Conservation (phyloP, 2,888 invertebrate genomes). For the Orchesella flavescens region DNA sequence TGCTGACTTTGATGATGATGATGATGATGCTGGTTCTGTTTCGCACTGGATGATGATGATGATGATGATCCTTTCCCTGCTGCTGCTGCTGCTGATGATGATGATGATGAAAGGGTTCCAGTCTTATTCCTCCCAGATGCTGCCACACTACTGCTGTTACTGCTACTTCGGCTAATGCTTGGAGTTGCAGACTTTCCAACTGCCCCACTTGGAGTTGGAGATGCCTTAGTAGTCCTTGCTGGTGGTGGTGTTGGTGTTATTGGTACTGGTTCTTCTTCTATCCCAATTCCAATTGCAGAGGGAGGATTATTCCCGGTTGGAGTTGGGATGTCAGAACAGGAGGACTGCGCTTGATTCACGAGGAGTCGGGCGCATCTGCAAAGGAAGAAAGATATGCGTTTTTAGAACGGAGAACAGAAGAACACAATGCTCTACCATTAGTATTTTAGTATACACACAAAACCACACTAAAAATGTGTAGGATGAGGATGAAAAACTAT, state of each 20-base stretch:
- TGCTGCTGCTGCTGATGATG: too few species aligned
- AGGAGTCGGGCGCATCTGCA: constrained; percentile 64
- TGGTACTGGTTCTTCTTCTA: background rate
- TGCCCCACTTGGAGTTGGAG: constrained; percentile 10
- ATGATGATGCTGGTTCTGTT: constrained; percentile 12
- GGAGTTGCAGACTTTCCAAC: background rate
- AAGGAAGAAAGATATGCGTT: background rate
- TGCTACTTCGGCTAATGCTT: constrained; percentile 32
- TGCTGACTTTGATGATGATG: background rate
- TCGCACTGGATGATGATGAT: too few species aligned
- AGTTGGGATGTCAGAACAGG: constrained; percentile 49
- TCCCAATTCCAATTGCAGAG: constrained; percentile 25
- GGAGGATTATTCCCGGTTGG: constrained; percentile 30
- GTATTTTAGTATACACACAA: background rate
- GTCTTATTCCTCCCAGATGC: constrained; percentile 40
- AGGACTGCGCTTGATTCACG: constrained; percentile 63
- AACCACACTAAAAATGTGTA: background rate
- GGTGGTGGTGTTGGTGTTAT: constrained; percentile 22
- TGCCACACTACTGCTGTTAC: constrained; percentile 37
- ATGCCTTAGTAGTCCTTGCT: background rate
- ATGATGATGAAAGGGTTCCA: constrained; percentile 28
- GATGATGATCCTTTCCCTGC: constrained; percentile 22
- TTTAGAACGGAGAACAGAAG: background rate
- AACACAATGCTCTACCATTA: background rate
- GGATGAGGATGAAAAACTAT: background rate